phyloP scores from a whole-genome alignment of 2,797 vertebrate genomes.

The Podarcis siculus region DNA sequence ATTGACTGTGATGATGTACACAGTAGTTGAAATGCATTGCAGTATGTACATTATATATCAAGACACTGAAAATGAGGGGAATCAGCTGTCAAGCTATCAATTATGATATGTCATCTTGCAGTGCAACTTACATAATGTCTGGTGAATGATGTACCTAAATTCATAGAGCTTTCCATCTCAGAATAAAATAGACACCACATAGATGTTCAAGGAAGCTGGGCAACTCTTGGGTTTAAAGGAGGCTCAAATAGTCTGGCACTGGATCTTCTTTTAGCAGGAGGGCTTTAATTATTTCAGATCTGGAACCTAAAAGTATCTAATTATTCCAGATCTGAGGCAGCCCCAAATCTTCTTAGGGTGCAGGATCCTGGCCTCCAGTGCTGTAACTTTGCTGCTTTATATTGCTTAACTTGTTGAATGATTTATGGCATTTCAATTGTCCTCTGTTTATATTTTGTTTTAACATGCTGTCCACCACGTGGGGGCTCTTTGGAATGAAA shows the following conservation, averaged over 20 bases:
- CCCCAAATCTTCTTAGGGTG: no score
- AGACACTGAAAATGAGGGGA: conserved; percentile 59
- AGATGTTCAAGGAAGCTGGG: background rate
- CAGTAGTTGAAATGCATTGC: conserved; percentile 58
- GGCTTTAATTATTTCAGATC: background rate
- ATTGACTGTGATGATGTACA: conserved; percentile 59
- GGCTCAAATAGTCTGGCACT: conserved; percentile 2
- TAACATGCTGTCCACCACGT: no score
- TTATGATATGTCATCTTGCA: conserved; percentile 61
- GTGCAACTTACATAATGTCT: conserved; percentile 63
- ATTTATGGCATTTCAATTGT: no score
- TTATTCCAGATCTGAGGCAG: no score
- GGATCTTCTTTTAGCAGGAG: background rate
- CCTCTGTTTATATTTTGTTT: no score
- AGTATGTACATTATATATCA: conserved; percentile 68
- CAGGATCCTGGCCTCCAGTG: no score
- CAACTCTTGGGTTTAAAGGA: background rate
- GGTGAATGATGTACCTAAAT: conserved; percentile 61
- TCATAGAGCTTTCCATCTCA: conserved; percentile 61
- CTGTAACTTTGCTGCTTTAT: no score
- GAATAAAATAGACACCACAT: conserved; percentile 36
- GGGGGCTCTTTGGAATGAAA: no score
- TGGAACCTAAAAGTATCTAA: background rate
- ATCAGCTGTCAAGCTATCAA: conserved; percentile 62
- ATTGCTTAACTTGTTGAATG: no score